Evolutionary conservation across 2,888 invertebrate species (phyloP).

Genomic region (Dascillus cervinus): DNA sequence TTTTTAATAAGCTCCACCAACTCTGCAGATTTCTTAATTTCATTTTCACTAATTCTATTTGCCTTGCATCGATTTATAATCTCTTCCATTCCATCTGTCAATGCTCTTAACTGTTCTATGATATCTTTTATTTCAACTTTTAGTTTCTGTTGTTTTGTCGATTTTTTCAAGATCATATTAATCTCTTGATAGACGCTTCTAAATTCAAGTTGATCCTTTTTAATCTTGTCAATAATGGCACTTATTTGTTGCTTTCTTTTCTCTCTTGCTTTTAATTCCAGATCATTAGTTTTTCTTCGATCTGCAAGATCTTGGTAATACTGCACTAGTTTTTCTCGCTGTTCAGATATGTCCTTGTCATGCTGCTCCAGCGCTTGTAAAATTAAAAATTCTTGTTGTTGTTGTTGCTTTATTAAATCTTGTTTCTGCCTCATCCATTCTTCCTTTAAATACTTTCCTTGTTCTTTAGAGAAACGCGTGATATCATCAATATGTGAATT

Average conservation of each 20-base stretch:
- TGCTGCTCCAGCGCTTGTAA: slow-evolving; percentile 44
- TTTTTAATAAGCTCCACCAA: slow-evolving; percentile 44
- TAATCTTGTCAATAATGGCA: slow-evolving; percentile 45
- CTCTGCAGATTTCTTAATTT: slow-evolving; percentile 50
- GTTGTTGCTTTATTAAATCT: slow-evolving; percentile 37
- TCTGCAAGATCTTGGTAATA: slow-evolving; percentile 36
- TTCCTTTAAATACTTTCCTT: slow-evolving; percentile 22
- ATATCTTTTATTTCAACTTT: slow-evolving; percentile 34
- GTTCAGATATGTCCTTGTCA: slow-evolving; percentile 47
- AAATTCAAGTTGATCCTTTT: slow-evolving; percentile 51
- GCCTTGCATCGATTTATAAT: slow-evolving; percentile 44
- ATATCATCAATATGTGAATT: slow-evolving; percentile 35
- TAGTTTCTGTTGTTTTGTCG: slow-evolving; percentile 19
- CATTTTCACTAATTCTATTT: slow-evolving; percentile 44
- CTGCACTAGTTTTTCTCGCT: slow-evolving; percentile 48
- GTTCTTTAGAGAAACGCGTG: slow-evolving; percentile 31
- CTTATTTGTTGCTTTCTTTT: slow-evolving; percentile 24
- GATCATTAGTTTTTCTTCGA: slow-evolving; percentile 45
- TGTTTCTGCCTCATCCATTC: slow-evolving; percentile 35
- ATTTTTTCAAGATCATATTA: slow-evolving; percentile 38
- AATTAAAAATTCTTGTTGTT: slow-evolving; percentile 45
- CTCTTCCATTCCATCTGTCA: slow-evolving; percentile 42
- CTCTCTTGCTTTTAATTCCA: slow-evolving; percentile 46
- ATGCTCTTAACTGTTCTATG: slow-evolving; percentile 38
- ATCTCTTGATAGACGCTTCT: slow-evolving; percentile 50